Conservation (phyloP, 2,888 invertebrate species). For the Trilocha varians region DNA sequence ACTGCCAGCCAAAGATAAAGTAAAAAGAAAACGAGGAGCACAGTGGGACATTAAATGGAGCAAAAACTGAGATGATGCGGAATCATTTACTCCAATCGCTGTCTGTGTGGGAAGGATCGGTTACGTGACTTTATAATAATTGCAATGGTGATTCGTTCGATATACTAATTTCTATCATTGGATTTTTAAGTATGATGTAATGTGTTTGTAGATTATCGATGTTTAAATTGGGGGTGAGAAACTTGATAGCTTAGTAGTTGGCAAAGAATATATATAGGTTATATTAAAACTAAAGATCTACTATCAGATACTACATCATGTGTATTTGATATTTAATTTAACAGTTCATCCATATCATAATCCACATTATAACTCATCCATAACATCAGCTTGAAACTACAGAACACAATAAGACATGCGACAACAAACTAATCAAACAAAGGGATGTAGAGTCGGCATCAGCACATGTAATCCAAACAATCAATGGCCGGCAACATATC, state of each 20-base stretch:
- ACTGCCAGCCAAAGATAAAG: conserved; percentile 41
- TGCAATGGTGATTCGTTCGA: not conserved
- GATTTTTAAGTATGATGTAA: no score
- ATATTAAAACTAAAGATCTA: no score
- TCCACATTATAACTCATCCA: no score
- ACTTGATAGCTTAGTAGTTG: no score
- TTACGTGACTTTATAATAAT: conserved; percentile 15
- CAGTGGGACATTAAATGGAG: conserved; percentile 42
- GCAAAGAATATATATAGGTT: no score
- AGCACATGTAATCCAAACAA: conserved; percentile 10
- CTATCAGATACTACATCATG: no score
- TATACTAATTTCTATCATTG: no score
- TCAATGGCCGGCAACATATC: conserved; percentile 17
- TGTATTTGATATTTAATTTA: no score
- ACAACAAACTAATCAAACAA: not conserved
- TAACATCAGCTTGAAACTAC: no score
- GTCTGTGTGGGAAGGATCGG: conserved; percentile 22
- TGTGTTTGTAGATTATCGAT: no score
- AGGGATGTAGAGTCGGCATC: conserved; percentile 1
- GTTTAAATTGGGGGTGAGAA: no score
- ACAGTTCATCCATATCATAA: no score
- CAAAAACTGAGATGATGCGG: conserved; percentile 63
- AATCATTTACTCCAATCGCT: conserved; percentile 65
- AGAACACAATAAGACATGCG: not conserved
- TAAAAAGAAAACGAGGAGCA: conserved; percentile 42